phyloP scores from a whole-genome alignment of 1,140 invertebrate genomes.

The Papilio machaon region DNA sequence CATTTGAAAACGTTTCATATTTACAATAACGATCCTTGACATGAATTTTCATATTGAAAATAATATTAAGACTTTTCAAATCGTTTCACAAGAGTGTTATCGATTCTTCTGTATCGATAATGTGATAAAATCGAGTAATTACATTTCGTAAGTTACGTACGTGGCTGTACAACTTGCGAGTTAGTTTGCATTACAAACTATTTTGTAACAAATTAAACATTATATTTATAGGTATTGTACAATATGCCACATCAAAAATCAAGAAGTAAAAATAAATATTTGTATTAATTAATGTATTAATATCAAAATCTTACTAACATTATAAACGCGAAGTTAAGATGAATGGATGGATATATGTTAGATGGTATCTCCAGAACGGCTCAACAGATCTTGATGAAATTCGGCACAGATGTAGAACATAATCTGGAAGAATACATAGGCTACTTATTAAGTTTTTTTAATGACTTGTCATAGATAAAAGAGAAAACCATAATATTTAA shows the following conservation, averaged over 20 bases:
- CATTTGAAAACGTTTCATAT: conserved; percentile 30
- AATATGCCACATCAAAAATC: background rate
- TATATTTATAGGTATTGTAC: background rate
- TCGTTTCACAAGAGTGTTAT: conserved; percentile 2
- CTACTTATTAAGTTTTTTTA: too few relatives aligned
- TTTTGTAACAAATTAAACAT: background rate
- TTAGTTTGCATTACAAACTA: background rate
- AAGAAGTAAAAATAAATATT: too few relatives aligned
- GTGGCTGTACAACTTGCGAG: background rate
- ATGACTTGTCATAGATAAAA: too few relatives aligned
- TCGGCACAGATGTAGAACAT: too few relatives aligned
- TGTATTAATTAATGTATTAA: too few relatives aligned
- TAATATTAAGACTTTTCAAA: conserved; percentile 16
- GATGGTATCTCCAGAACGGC: too few relatives aligned
- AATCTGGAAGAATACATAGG: too few relatives aligned
- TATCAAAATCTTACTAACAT: too few relatives aligned
- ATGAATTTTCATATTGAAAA: conserved; percentile 32
- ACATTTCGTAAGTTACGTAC: conserved; percentile 28
- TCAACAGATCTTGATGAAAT: too few relatives aligned
- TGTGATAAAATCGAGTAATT: conserved; percentile 32
- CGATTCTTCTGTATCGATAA: conserved; percentile 21
- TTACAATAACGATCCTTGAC: conserved; percentile 30
- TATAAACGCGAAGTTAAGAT: too few relatives aligned
- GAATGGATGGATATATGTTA: too few relatives aligned
- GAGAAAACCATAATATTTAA: background rate